Evolutionary conservation across 2,888 invertebrate species (phyloP), one percentile per base, ranked within the genome.

Genomic region (Calameuta idolon): DNA sequence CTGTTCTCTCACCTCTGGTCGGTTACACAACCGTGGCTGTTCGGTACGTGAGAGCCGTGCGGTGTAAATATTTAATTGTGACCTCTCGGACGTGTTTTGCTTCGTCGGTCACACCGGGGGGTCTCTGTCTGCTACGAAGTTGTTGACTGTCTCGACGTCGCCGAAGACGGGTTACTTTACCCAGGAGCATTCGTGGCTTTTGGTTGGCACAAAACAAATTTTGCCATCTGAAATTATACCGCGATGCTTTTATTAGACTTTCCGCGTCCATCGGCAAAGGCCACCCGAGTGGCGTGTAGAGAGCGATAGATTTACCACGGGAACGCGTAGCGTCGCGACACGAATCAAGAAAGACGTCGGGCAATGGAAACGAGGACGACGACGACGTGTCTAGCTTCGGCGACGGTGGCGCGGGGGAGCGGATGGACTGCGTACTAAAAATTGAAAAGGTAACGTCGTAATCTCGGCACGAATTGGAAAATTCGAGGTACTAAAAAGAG

Each of bases 211-310:
- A 71, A 71, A 34, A 31, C 31, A n/a, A 71, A 71, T 31, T 71
- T 31, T 71, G 71, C 71, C 12, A 71, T 71, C 71, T 71, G 71
- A 71, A 71, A 71, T 71, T 71, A 71, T 71, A 71, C 71, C 71
- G 71, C 0, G 71, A 71, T 15, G 71, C 71, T 71, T 71, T 71
- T 71, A n/a, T 71, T 71, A 71, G 71, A 55, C 55, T 9, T 55
- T 23, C 55, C 55, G 23, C 23, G 55, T 55, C 55, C 23, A 23
- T 55, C 55, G 55, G 55, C 55, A 55, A 55, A 55, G 55, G 55
- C 55, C 55, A 55, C 23, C 55, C 2, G 55, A 9, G 23, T 9
- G 55, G 23, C 55, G 23, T 55, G 23, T 55, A 55, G 55, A 55
- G 55, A 23, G 23, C 23, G 55, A 55, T 23, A 55, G 23, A 55